Base-by-base conservation (phyloP, 2,888 invertebrate species). In the Orchesellides sinensis region DNA sequence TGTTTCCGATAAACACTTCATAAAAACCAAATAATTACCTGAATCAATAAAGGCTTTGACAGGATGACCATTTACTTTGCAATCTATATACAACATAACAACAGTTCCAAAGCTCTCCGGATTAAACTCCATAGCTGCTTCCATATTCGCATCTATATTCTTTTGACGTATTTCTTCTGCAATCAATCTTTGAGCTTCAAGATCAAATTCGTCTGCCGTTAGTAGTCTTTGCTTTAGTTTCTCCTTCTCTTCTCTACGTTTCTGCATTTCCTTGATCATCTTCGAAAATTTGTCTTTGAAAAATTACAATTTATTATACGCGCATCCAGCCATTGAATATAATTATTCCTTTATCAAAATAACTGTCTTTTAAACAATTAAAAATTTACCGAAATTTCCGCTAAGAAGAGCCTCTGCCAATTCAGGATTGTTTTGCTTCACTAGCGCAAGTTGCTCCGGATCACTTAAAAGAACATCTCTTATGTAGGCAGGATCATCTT, bases 11-110 rank as follows among this genome's bases (percentile, higher is more conserved):
- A 17, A 21, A 23, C 14, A 12, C 35, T 12, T 47, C 21, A 27
- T n/a, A 49, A 25, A 47, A 47, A 4, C n/a, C 4, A 47, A 17
- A 47, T n/a, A 47, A n/a, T 72, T 89, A 93, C 93, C 98, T 85
- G 98, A 98, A 91, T 99, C 99, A 79, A 99, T 98, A 90, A 99
- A 99, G 2, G 99, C 99, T 91, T 98, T 98, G 0, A 99, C 98
- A 0, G 96, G 96, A 90, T 95, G 94, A 47, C 98, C 98, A 91
- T 99, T 99, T 0, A 99, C 98, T 90, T 94, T 95, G 90, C 99
- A 98, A 90, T 98, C 96, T 83, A 99, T 98, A 90, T 99, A 95
- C 88, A 99, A 92, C 99, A 99, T 99, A 63, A 96, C 95, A 56
- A 99, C 98, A 35, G 97, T 96, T 78, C 98, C 99, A 91, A 99